A percentile compares a stretch with the other conserved stretches of the same genome.
Conservation (phyloP, 2,888 invertebrate species). For the Amblyteles armatorius region DNA sequence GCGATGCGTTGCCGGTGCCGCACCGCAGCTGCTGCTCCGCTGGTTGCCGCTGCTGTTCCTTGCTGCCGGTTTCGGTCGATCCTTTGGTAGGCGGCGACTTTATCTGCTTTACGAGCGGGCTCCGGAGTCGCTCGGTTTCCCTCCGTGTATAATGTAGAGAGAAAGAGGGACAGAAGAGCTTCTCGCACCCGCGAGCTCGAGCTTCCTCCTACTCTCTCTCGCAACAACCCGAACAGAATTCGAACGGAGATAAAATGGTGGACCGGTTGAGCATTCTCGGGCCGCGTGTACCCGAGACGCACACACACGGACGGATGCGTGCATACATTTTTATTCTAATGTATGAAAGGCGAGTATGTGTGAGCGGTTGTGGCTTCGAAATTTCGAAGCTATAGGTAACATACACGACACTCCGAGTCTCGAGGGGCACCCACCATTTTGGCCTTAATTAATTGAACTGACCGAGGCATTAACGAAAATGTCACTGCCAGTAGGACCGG, state of each 20-base stretch:
- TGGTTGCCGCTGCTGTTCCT: constrained; percentile 74
- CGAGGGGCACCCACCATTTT: constrained; percentile 69
- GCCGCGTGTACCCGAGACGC: constrained; percentile 11
- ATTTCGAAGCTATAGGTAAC: constrained; percentile 29
- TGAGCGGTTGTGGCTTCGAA: constrained; percentile 51
- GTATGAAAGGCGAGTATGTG: constrained; percentile 39
- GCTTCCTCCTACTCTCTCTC: constrained; percentile 43
- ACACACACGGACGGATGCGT: background rate
- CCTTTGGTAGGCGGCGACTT: constrained; percentile 84
- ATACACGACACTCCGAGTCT: constrained; percentile 18
- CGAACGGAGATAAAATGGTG: constrained; percentile 77
- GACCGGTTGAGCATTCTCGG: constrained; percentile 67
- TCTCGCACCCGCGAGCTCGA: constrained; percentile 59
- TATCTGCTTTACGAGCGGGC: constrained; percentile 83
- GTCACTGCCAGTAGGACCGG: constrained; percentile 63
- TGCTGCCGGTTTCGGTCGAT: constrained; percentile 80
- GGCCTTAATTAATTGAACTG: constrained; percentile 75
- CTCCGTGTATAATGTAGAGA: constrained; percentile 75
- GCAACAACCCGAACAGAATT: constrained; percentile 66
- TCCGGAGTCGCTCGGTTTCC: constrained; percentile 76
- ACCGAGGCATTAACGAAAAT: constrained; percentile 68
- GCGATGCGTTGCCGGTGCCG: constrained; percentile 53
- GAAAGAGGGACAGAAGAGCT: constrained; percentile 45
- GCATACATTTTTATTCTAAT: constrained; percentile 37
- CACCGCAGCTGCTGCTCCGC: constrained; percentile 74